Evolutionary conservation across 1,140 invertebrate species (phyloP).

Genomic region (Nylanderia fulva): DNA sequence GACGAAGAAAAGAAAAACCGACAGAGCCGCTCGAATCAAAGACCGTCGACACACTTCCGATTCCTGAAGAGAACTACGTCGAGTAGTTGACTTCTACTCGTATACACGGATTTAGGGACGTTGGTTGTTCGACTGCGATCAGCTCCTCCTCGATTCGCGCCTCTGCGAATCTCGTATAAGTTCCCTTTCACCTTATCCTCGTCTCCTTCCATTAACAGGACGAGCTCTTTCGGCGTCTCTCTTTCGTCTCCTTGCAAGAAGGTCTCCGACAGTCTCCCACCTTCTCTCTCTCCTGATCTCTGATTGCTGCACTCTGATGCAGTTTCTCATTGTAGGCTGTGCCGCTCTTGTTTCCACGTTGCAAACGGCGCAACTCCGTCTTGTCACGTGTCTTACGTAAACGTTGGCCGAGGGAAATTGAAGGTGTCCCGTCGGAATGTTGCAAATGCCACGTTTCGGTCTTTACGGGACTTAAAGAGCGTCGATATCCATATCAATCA

Average conservation of each 20-base stretch:
- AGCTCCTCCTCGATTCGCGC: constrained; percentile 9
- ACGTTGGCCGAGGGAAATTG: constrained; percentile 17
- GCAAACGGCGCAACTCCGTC: neutral
- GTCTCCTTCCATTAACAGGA: neutral
- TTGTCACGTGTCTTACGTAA: constrained; percentile 54
- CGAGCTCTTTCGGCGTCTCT: neutral
- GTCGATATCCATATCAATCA: neutral
- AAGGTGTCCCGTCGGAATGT: constrained; percentile 16
- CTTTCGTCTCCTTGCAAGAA: constrained; percentile 8
- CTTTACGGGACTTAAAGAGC: constrained; percentile 21
- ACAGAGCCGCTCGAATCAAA: neutral
- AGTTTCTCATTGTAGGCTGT: constrained; percentile 56
- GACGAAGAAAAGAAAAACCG: neutral
- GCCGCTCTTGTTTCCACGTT: constrained; percentile 51
- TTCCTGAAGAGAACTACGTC: neutral
- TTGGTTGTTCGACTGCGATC: constrained; percentile 60
- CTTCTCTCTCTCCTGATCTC: neutral
- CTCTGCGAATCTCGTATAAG: constrained; percentile 35
- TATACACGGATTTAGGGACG: constrained; percentile 33
- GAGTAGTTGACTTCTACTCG: neutral
- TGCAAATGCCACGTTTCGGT: constrained; percentile 33
- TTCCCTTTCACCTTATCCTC: constrained; percentile 68
- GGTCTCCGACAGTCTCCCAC: neutral
- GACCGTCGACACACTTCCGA: neutral
- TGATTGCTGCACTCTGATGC: constrained; percentile 28